Percentiles rank a stretch among this genome's conserved stretches.
Conservation (phyloP, 2,113 vertebrate species). For the Hepsetus odoe region DNA sequence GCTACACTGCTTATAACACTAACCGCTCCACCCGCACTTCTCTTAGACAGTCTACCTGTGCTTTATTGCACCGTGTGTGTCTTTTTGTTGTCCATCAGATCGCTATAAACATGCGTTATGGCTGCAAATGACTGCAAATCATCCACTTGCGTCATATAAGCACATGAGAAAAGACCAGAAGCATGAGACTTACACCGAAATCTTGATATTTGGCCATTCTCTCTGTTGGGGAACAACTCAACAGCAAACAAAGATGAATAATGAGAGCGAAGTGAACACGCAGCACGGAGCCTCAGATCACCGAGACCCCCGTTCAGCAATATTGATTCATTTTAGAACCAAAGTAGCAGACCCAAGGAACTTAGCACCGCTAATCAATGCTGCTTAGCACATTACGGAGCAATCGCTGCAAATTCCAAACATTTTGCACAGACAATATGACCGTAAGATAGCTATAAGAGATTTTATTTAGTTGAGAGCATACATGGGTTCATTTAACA, state of each 20-base stretch:
- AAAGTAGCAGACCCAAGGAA: slow-evolving; percentile 75
- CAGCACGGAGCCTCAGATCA: slow-evolving; percentile 75
- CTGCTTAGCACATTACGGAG: slow-evolving; percentile 81
- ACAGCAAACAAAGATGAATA: slow-evolving; percentile 79
- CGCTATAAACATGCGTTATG: no score
- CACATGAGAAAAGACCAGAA: no score
- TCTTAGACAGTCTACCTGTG: no score
- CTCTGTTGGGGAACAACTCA: slow-evolving; percentile 75
- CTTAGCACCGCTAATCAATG: slow-evolving; percentile 78
- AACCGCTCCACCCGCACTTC: no score
- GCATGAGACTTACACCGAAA: no score
- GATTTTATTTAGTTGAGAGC: background rate
- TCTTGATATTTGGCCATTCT: no score
- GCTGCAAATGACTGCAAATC: no score
- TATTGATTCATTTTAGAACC: slow-evolving; percentile 78
- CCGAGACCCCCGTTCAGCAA: slow-evolving; percentile 76
- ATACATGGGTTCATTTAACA: background rate
- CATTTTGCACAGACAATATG: background rate
- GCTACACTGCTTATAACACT: no score
- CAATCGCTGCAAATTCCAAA: slow-evolving; percentile 70
- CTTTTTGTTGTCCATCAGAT: no score
- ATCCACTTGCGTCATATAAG: no score
- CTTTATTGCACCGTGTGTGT: no score
- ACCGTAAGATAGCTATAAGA: background rate
- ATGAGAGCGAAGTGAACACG: slow-evolving; percentile 69